Evolutionary conservation across 2,797 vertebrate genomes (phyloP), one percentile per base, ranked within the genome.

Genomic region (Microctenopoma stevenorrisi): DNA sequence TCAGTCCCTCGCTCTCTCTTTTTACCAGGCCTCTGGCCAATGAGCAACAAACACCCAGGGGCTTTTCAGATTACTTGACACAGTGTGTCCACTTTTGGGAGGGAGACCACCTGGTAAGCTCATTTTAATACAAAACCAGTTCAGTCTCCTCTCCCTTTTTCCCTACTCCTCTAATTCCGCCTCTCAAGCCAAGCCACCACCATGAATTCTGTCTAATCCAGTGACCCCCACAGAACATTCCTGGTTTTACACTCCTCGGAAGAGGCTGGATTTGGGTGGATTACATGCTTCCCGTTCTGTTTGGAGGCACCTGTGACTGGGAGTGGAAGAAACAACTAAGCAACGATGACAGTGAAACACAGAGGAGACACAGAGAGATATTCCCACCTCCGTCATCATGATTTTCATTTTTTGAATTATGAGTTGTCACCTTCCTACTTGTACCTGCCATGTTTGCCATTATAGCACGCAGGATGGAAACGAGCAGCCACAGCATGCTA

Each of bases 1-100:
- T 87, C 87, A 72, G 68, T 77, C 84, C 84, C 72, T 84, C 67
- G 44, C 81, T 84, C 88, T 86, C 89, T 84, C 88, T 88, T 92
- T 94, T 93, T 93, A 93, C 83, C 88, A 90, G 89, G 88, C 88
- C 86, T 84, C 87, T 86, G 90, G 93, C 93, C 95, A 95, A 94
- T 93, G 85, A 90, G 92, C 90, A 84, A 86, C 91, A 93, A 94
- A 94, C 89, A 93, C 91, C 89, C 90, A 48, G 82, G 86, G 87
- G 93, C 94, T 94, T 96, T 95, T 95, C 94, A 95, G 94, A 94
- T 95, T 94, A 95, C 93, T 94, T 94, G 92, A 95, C 94, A 95
- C 93, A 93, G 91, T 93, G 94, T 94, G 92, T 95, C 93, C 93
- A 94, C 93, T 95, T 94, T 94, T 94, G 88, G 84, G 87, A 91